These are phyloP conservation scores for Diarsia dahlii DNA, from an alignment of 2,888 invertebrate genomes.

Conservation along the genomic window DNA sequence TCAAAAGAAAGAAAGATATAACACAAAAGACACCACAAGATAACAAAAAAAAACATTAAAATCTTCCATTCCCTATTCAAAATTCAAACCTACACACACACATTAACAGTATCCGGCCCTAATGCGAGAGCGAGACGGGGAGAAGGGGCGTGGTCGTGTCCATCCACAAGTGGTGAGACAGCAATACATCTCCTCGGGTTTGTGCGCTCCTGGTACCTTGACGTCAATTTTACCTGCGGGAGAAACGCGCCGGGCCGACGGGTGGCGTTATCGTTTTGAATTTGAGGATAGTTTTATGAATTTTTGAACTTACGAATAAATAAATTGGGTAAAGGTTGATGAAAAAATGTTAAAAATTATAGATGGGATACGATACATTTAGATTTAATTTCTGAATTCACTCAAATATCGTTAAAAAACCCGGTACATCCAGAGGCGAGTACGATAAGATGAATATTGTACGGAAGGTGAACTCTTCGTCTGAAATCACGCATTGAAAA, in stretches of 20 bases:
- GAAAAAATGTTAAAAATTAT: neutral
- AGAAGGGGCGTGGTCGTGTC: slow-evolving; percentile 83
- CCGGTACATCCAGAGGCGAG: neutral
- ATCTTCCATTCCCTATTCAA: slow-evolving; percentile 56
- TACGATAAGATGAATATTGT: neutral
- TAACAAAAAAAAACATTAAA: slow-evolving; percentile 31
- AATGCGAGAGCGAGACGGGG: slow-evolving; percentile 61
- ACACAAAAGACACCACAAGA: neutral
- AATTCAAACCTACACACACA: slow-evolving; percentile 52
- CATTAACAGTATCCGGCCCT: slow-evolving; percentile 45
- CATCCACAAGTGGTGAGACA: slow-evolving; percentile 69
- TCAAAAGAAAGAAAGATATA: neutral
- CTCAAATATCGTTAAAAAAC: neutral
- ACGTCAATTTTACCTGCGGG: slow-evolving; percentile 79
- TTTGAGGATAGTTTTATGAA: slow-evolving; percentile 11
- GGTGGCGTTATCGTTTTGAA: slow-evolving; percentile 47
- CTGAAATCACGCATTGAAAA: neutral
- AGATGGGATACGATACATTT: neutral
- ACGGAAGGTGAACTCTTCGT: neutral
- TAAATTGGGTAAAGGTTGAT: neutral
- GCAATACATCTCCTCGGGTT: slow-evolving; percentile 58
- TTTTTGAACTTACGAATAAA: neutral
- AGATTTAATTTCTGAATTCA: neutral
- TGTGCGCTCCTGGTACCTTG: slow-evolving; percentile 81
- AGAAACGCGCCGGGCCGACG: slow-evolving; percentile 64